Evolutionary conservation across 2,113 vertebrate genomes (phyloP).

Genomic region (Prunella fulvescens): DNA sequence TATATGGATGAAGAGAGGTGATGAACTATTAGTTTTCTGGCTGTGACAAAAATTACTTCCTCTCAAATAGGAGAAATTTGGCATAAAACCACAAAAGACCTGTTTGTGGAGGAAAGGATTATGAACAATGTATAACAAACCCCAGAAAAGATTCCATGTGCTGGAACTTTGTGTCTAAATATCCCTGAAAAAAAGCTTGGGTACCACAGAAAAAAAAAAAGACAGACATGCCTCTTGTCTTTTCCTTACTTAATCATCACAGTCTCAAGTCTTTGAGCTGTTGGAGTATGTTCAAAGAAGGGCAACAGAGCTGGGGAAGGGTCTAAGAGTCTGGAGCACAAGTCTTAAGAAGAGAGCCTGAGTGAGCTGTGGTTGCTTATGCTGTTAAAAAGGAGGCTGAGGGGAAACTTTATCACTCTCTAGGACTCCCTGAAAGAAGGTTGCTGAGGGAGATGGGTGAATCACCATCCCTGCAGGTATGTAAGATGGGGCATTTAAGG

Average conservation of each 20-base stretch:
- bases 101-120: neutral
- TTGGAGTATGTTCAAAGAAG: neutral
- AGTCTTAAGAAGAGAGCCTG: neutral
- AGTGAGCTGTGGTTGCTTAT: neutral
- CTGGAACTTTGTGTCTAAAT: neutral
- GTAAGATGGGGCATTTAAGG: neutral
- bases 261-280: neutral
- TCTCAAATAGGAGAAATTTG: neutral
- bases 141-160: neutral
- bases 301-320: neutral
- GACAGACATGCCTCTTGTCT: neutral
- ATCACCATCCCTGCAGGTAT: neutral
- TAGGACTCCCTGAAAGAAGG: neutral
- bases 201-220: neutral
- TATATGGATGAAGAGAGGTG: neutral
- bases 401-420: neutral
- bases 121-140: neutral
- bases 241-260: neutral
- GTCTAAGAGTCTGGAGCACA: neutral
- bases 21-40: neutral
- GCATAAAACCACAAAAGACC: neutral
- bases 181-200: neutral
- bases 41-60: neutral
- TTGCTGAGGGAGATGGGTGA: neutral
- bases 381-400: neutral